A percentile compares a stretch with the other conserved stretches of the same genome.
These are phyloP conservation scores for Harpagifer antarcticus DNA, from an alignment of 2,797 vertebrate genomes.

Conservation along the genomic window DNA sequence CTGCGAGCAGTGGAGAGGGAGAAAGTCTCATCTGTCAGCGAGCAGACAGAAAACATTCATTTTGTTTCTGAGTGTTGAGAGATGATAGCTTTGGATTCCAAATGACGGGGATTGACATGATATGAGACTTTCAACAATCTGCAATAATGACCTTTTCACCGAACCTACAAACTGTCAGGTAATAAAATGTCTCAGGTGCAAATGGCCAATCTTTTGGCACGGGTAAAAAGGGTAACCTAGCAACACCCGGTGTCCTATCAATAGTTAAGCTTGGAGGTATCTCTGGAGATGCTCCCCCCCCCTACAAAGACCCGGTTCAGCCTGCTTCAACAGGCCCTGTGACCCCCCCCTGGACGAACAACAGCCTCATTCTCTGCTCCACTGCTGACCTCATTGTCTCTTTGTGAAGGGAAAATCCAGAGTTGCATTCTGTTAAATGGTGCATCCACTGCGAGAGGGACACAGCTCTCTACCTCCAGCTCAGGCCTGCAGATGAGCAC, in stretches of 20 bases:
- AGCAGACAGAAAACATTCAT: constrained; percentile 65
- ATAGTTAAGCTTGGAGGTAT: constrained; percentile 74
- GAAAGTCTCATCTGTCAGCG: constrained; percentile 70
- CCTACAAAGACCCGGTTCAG: constrained; percentile 84
- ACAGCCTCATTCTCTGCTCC: constrained; percentile 87
- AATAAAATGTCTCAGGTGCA: constrained; percentile 62
- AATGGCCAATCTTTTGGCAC: constrained; percentile 78
- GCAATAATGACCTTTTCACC: constrained; percentile 84
- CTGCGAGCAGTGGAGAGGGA: constrained; percentile 27
- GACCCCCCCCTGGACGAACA: constrained; percentile 82
- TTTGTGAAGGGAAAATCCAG: constrained; percentile 88
- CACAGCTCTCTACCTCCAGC: constrained; percentile 63
- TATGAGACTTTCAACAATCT: constrained; percentile 85
- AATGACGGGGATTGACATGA: constrained; percentile 71
- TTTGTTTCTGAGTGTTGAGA: constrained; percentile 71
- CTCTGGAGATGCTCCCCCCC: constrained; percentile 82
- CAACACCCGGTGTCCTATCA: constrained; percentile 74
- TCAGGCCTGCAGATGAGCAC: constrained; percentile 74
- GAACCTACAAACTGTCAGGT: constrained; percentile 74
- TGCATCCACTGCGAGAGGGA: constrained; percentile 62
- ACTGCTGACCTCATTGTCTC: constrained; percentile 89
- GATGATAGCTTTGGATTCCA: constrained; percentile 71
- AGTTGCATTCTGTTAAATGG: constrained; percentile 87
- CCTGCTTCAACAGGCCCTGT: constrained; percentile 79
- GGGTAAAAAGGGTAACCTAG: constrained; percentile 77